Conservation (phyloP, 2,888 invertebrate genomes). For the Lasius platythorax region DNA sequence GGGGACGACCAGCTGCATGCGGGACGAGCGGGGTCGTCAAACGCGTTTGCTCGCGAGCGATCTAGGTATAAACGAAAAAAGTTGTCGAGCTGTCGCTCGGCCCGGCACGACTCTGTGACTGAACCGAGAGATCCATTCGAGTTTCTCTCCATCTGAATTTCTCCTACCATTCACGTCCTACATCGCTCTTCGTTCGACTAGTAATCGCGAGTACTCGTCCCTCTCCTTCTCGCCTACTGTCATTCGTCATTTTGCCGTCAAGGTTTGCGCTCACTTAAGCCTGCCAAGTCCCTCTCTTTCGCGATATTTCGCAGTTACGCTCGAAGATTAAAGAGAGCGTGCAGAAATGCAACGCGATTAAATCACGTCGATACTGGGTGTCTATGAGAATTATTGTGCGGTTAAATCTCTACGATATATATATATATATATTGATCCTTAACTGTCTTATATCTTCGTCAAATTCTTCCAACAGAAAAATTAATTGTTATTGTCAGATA, state of each 20-base stretch:
- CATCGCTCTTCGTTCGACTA: constrained; percentile 28
- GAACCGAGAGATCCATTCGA: constrained; percentile 31
- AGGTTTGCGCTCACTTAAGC: constrained; percentile 22
- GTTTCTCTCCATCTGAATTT: constrained; percentile 15
- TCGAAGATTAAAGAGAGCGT: background rate
- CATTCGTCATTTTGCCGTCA: constrained; percentile 26
- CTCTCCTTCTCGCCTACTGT: background rate
- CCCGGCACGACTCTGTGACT: constrained; percentile 4
- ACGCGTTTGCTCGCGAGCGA: background rate
- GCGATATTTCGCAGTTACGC: constrained; percentile 1
- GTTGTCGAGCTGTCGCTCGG: background rate
- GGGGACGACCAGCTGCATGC: background rate
- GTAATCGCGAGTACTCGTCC: background rate
- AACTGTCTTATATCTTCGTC: background rate
- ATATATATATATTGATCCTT: background rate
- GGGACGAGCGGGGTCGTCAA: background rate
- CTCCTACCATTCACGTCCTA: constrained; percentile 30
- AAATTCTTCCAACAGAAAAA: background rate
- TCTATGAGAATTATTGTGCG: background rate
- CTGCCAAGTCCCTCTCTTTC: constrained; percentile 7
- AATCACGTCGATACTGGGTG: background rate
- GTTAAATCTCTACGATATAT: background rate
- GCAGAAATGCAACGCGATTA: background rate
- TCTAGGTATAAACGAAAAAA: background rate
- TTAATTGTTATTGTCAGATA: background rate